Evolutionary conservation across 2,888 invertebrate genomes (phyloP), one percentile per base, ranked within the genome.

Genomic region (Drosophila trichaetosa): DNA sequence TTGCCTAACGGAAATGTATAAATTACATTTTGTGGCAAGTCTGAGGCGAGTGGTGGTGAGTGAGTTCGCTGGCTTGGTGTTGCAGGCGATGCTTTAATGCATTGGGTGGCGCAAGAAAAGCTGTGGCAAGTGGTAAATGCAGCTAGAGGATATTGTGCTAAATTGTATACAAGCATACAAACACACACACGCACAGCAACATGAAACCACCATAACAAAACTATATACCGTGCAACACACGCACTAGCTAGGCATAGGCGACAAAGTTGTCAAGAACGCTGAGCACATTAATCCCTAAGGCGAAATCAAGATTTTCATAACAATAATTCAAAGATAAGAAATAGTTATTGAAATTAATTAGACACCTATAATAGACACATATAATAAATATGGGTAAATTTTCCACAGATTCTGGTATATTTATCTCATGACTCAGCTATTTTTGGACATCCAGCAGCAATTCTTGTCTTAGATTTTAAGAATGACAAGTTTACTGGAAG

Each of bases 1-100:
- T 78, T 78, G 87, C 90, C 87, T 89, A 90, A 83, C 87, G 87
- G 89, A 87, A 90, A 87, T 90, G 82, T 90, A 90, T 87, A 87
- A 87, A 87, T 90, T 90, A 73, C 84, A 89, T 87, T 90, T 89
- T 76, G 85, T 66, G 69, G 71, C 68, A 79, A 54, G 60, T 64
- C 68, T 24, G 57, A n/a, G n/a, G 36, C 38, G 48, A 52, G 42
- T 13, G 68, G 27, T 38, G 29, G 29, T 24, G 40, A 24, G 52
- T 16, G 16, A 60, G 34, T 29, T 34, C n/a, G 16, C 52, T 5
- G 52, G 38, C 8, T 36, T n/a, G 33, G 6, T 4, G 24, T 21
- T 46, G 46, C 18, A 29, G 66, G n/a, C 18, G 77, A 66, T 49
- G 69, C 51, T 76, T 72, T 86, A 86, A 86, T 80, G 89, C 74